Evolutionary conservation across 2,113 vertebrate species (phyloP).

Genomic region (Phalacrocorax carbo): DNA sequence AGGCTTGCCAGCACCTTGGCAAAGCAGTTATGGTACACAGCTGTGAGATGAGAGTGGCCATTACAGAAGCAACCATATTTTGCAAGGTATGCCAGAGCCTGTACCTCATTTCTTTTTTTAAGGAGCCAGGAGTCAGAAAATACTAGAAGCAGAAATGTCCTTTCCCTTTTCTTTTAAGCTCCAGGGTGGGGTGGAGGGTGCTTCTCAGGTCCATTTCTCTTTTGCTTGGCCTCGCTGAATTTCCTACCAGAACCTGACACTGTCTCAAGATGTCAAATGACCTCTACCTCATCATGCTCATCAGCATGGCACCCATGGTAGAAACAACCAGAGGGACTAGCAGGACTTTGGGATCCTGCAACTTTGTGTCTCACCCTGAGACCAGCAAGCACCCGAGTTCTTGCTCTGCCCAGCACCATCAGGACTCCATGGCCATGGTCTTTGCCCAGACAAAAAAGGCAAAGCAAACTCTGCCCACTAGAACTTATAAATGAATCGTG

Average conservation of each 20-base stretch:
- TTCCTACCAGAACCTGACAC: not conserved
- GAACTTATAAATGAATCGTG: rapidly evolving
- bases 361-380: not conserved
- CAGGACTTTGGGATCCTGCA: not conserved
- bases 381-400: not conserved
- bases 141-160: not conserved
- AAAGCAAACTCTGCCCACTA: not conserved
- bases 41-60: not conserved
- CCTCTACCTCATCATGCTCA: not conserved
- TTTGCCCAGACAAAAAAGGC: not conserved
- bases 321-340: not conserved
- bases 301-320: rapidly evolving
- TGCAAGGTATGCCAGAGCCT: not conserved
- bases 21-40: rapidly evolving
- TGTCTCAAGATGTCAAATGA: not conserved
- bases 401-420: not conserved
- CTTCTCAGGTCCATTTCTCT: not conserved
- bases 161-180: not conserved
- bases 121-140: not conserved
- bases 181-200: not conserved
- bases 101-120: not conserved
- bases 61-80: not conserved
- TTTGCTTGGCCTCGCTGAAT: not conserved
- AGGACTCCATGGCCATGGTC: not conserved
- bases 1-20: not conserved